phyloP scores from a whole-genome alignment of 2,888 invertebrate species.

The Cephalotes varians region DNA sequence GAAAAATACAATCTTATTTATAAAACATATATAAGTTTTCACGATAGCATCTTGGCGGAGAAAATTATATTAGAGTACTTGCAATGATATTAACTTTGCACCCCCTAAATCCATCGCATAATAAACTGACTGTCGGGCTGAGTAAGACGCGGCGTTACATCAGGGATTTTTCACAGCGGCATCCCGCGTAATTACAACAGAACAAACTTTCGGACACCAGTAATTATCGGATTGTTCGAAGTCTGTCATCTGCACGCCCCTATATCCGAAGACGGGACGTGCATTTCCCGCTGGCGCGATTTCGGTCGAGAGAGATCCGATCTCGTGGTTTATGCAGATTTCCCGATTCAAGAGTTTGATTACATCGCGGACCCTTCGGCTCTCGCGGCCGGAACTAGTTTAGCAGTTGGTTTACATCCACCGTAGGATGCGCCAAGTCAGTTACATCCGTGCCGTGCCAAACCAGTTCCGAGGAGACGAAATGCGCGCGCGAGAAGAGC shows the following conservation, averaged over 20 bases:
- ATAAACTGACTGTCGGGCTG: background rate
- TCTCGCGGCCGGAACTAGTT: conserved; percentile 67
- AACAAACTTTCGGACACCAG: conserved; percentile 60
- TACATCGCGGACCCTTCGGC: conserved; percentile 66
- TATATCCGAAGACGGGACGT: conserved; percentile 3
- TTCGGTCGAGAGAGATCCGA: conserved; percentile 41
- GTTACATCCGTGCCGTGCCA: conserved; percentile 18
- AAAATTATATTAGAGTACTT: background rate
- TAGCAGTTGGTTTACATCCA: conserved; percentile 65
- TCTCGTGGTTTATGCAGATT: conserved; percentile 66
- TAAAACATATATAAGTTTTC: background rate
- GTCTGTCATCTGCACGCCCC: conserved; percentile 56
- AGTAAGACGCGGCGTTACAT: conserved; percentile 29
- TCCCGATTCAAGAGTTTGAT: conserved; percentile 72
- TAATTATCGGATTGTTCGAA: conserved; percentile 64
- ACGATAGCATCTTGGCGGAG: background rate
- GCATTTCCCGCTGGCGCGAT: conserved; percentile 18
- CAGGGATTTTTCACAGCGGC: conserved; percentile 37
- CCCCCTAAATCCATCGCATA: background rate
- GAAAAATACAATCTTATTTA: background rate
- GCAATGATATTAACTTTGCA: conserved; percentile 2
- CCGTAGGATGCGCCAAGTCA: conserved; percentile 37
- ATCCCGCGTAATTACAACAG: conserved; percentile 37
- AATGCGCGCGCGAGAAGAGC: conserved; percentile 24
- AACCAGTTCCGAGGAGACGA: conserved; percentile 31